Evolutionary conservation across 2,113 vertebrate genomes (phyloP).

Genomic region (Mystacornis crossleyi): DNA sequence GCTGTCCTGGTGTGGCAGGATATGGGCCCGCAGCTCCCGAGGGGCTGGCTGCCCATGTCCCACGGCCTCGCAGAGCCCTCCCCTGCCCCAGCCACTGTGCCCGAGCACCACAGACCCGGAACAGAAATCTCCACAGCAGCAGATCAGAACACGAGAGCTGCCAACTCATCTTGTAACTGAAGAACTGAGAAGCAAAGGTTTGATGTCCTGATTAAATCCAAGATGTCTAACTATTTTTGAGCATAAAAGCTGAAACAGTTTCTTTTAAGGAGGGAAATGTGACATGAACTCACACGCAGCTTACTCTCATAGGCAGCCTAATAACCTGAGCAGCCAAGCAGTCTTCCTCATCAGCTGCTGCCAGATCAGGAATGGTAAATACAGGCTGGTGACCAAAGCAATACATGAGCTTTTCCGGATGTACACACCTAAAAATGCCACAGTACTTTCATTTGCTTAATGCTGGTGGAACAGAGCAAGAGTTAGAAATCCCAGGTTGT

Average conservation of each 20-base stretch:
- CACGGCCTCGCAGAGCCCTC: background rate
- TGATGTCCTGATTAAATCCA: background rate
- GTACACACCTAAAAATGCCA: background rate
- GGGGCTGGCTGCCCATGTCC: background rate
- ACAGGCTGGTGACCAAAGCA: background rate
- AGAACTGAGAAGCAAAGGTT: background rate
- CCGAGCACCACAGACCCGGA: fast-evolving
- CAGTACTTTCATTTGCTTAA: background rate
- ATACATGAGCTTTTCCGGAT: fast-evolving
- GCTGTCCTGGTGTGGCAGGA: slow-evolving; percentile 49
- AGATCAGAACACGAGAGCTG: background rate
- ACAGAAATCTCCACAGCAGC: background rate
- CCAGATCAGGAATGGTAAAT: background rate
- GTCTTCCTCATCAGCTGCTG: background rate
- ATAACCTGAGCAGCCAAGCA: background rate
- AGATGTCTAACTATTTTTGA: background rate
- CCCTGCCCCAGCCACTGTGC: background rate
- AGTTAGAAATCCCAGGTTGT: background rate
- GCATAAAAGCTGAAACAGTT: background rate
- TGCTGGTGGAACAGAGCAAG: background rate
- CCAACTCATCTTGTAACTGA: background rate
- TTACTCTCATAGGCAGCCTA: background rate
- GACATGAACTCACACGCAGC: background rate
- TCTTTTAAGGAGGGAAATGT: background rate
- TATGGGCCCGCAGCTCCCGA: background rate